Conservation (phyloP, 2,113 vertebrate genomes). For the Irena cyanogastra region DNA sequence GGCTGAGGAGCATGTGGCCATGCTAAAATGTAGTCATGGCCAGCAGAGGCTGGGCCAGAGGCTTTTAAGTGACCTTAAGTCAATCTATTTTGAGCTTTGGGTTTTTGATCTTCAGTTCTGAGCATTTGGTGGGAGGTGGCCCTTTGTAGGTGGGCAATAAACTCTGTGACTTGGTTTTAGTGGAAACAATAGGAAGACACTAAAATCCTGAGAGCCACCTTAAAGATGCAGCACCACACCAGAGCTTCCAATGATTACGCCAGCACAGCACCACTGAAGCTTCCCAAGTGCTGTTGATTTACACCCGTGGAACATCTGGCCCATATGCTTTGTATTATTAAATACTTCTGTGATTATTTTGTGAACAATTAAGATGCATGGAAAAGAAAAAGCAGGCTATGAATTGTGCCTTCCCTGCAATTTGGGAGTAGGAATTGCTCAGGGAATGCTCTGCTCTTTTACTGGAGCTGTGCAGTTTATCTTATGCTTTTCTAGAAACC, state of each 20-base stretch:
- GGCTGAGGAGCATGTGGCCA: background rate
- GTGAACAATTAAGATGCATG: constrained; percentile 60
- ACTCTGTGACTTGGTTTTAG: background rate
- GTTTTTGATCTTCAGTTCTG: background rate
- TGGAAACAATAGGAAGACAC: background rate
- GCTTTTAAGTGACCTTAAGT: background rate
- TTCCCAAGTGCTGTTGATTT: constrained; percentile 23
- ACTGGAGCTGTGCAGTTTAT: background rate
- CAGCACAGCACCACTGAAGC: constrained; percentile 3
- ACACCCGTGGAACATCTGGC: constrained; percentile 59
- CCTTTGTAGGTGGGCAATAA: background rate
- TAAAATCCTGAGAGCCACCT: constrained; percentile 46
- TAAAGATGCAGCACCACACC: background rate
- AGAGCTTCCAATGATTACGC: background rate
- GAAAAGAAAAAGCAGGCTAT: constrained; percentile 39
- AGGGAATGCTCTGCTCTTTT: background rate
- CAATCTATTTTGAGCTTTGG: background rate
- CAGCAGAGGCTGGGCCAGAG: background rate
- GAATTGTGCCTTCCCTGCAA: constrained; percentile 20
- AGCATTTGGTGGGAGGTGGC: background rate
- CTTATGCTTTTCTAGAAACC: background rate
- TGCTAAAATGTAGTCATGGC: background rate
- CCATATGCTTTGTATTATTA: constrained; percentile 59
- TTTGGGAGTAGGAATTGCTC: background rate
- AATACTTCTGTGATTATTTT: constrained; percentile 55